A percentile compares a stretch with the other conserved stretches of the same genome.
Evolutionary conservation across 2,113 vertebrate species (phyloP).

Genomic region (Apodemus sylvaticus): DNA sequence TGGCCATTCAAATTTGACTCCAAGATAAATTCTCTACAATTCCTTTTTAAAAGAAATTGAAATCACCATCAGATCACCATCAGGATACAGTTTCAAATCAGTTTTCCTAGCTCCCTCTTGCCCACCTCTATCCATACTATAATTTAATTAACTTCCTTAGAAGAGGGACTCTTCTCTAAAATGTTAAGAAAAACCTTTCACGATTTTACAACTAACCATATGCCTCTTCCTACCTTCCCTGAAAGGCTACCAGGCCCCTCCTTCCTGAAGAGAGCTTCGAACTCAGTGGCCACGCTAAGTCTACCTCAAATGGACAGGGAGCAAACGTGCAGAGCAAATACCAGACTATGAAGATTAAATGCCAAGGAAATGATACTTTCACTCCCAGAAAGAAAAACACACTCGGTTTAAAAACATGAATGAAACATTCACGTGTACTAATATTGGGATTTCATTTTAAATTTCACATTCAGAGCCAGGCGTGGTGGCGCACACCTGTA

Average conservation of each 20-base stretch:
- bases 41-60: not conserved
- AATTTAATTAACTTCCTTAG: slow-evolving; percentile 10
- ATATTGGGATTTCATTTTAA: slow-evolving; percentile 47
- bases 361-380: slow-evolving; percentile 22
- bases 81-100: slow-evolving; percentile 43
- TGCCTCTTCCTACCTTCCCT: not conserved
- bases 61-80: not conserved
- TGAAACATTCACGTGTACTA: not conserved
- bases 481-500: too few species aligned
- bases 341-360: not conserved
- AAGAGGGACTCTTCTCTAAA: not conserved
- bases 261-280: not conserved
- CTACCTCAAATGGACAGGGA: not conserved
- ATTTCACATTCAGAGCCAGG: slow-evolving; percentile 45
- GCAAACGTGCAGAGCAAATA: slow-evolving; percentile 27
- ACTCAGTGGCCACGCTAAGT: not conserved
- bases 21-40: not conserved
- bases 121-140: not conserved
- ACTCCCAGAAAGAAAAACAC: slow-evolving; percentile 22
- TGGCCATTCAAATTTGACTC: not conserved
- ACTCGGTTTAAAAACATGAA: not conserved
- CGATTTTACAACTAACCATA: slow-evolving; percentile 24
- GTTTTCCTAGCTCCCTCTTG: not conserved
- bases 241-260: not conserved
- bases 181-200: slow-evolving; percentile 8